Percentiles rank a stretch among this genome's conserved stretches.
phyloP scores from a whole-genome alignment of 2,113 vertebrate genomes.

The Petromus typicus region DNA sequence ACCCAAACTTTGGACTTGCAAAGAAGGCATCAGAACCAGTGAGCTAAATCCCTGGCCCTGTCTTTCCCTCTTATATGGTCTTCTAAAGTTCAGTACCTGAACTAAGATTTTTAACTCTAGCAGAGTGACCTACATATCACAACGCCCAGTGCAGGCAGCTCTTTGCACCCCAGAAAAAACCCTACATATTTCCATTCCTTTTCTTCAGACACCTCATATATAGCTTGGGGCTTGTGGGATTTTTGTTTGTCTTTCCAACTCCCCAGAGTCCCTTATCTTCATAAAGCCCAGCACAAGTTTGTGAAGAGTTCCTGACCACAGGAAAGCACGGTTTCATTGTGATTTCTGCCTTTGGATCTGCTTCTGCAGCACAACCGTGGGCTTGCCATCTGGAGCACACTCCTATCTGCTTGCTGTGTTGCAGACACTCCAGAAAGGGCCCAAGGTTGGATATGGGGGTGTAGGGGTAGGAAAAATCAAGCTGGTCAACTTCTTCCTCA shows the following conservation, averaged over 20 bases:
- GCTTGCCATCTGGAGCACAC: background rate
- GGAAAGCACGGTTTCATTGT: conserved; percentile 23
- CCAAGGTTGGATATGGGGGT: background rate
- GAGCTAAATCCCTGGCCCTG: too few species aligned
- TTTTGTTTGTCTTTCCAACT: conserved; percentile 48
- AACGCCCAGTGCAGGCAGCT: background rate
- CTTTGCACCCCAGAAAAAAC: background rate
- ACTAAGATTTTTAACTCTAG: background rate
- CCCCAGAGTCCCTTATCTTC: conserved; percentile 87
- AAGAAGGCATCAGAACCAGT: too few species aligned
- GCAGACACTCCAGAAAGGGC: background rate
- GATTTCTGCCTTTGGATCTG: background rate
- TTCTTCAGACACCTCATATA: background rate
- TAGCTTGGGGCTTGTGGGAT: background rate
- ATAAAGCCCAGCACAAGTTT: conserved; percentile 91
- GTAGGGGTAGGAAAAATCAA: background rate
- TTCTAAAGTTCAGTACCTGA: background rate
- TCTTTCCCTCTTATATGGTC: background rate
- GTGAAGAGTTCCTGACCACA: conserved; percentile 88
- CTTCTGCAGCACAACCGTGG: background rate
- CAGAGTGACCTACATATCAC: background rate
- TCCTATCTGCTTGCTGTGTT: background rate
- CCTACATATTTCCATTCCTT: background rate
- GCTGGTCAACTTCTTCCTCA: background rate
- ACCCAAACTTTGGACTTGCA: too few species aligned